These are phyloP conservation scores for Himalopsyche anomala DNA, from an alignment of 2,888 invertebrate genomes.

Conservation along the genomic window DNA sequence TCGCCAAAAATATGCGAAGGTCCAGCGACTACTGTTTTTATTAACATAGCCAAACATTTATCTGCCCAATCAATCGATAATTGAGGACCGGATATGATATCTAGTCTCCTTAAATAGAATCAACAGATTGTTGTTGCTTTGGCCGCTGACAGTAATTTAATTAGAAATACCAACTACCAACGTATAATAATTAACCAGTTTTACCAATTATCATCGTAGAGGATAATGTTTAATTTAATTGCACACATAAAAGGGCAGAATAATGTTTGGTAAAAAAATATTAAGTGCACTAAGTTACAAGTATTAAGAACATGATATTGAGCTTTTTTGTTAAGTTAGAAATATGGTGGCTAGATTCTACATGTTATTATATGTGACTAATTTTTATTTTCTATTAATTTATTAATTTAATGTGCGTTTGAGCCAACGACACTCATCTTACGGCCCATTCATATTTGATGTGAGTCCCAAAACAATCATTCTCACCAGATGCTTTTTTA, in stretches of 20 bases:
- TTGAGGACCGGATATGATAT: conserved; percentile 24
- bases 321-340: no score
- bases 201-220: background rate
- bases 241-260: background rate
- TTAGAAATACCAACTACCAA: background rate
- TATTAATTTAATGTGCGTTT: no score
- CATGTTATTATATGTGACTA: no score
- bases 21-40: background rate
- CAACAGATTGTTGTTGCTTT: background rate
- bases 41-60: background rate
- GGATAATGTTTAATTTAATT: conserved; percentile 1
- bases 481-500: no score
- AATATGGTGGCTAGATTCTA: no score
- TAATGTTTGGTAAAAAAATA: background rate
- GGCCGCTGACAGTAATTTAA: conserved; percentile 34
- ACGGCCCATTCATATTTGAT: no score
- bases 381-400: no score
- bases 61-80: background rate
- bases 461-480: no score
- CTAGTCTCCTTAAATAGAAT: conserved; percentile 7
- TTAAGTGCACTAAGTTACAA: conserved; percentile 1
- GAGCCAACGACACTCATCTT: no score
- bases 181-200: background rate
- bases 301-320: no score
- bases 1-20: conserved; percentile 11